Conservation (phyloP, 2,113 vertebrate species). For the Martes martes region DNA sequence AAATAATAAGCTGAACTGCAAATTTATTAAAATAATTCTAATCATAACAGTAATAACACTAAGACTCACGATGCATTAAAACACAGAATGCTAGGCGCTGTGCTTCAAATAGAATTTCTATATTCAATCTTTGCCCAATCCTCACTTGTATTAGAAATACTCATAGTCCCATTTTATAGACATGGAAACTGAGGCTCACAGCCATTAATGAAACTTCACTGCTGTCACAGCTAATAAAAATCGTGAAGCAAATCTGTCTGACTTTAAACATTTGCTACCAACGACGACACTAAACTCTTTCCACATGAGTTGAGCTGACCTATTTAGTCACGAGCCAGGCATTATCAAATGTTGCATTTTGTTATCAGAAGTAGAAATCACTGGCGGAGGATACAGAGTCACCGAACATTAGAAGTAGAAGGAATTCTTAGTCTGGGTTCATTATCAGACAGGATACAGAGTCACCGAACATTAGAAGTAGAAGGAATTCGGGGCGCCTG, state of each 20-base stretch:
- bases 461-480: no score
- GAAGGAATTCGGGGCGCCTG: no score
- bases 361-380: constrained; percentile 55
- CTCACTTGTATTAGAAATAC: not conserved
- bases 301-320: not conserved
- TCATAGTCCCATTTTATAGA: not conserved
- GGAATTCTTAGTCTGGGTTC: constrained; percentile 39
- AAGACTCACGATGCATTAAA: not conserved
- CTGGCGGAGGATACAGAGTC: constrained; percentile 13
- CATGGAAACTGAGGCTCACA: not conserved
- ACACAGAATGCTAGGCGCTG: not conserved
- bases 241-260: not conserved
- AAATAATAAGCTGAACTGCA: not conserved
- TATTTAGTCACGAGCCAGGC: constrained; percentile 30
- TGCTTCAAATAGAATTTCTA: not conserved
- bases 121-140: not conserved
- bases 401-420: constrained; percentile 48
- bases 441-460: not conserved
- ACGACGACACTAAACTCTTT: not conserved
- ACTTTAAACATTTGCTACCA: not conserved
- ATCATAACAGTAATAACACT: not conserved
- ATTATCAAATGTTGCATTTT: constrained; percentile 42
- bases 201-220: not conserved
- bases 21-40: not conserved
- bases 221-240: not conserved